Base-by-base conservation (phyloP, 1,140 invertebrate species). In the Bombus confusus region DNA sequence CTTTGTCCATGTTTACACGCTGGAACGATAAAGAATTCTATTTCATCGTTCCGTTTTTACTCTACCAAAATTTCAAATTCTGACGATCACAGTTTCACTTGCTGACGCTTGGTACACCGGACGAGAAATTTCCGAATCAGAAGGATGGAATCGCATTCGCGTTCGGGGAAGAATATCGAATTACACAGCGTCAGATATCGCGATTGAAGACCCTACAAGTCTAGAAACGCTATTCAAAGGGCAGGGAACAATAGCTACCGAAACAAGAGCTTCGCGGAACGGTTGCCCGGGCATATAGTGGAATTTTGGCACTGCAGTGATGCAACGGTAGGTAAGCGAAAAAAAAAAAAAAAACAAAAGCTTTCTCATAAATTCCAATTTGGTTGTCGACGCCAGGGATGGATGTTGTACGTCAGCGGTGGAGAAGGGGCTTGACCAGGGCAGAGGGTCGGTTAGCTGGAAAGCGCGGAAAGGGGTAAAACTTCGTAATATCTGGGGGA, bases 331-430 rank as follows among this genome's bases (percentile, higher is more conserved):
- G 8, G 28, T 22, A 18, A 3, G 41, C 28, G 3, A 39, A n/a
- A 39, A 13, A n/a, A n/a, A 64, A 18, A 59, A 74, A 41, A 66
- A 74, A 52, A 72, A 66, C 52, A 69, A 52, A 76, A 86, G 73
- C 68, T 74, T 86, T 78, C 81, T 84, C 85, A 86, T 86, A 86
- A 86, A 86, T 86, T 62, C 81, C 85, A 86, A 86, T 86, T 86
- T 86, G 81, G 85, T 84, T 75, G 85, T 83, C 80, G 85, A 76
- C 64, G 73, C 69, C 62, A 83, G 73, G 85, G 85, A 86, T 86
- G 85, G 85, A 86, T 86, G 85, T 86, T 82, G 66, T 76, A 72
- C 52, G 85, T 86, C 85, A 84, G 75, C 64, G 64, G 9, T 34
- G 66, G 62, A 71, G 47, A 68, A 69, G 64, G 57, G 66, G 52